Conservation (phyloP, 2,888 invertebrate genomes). For the Dicroscelio sp. region DNA sequence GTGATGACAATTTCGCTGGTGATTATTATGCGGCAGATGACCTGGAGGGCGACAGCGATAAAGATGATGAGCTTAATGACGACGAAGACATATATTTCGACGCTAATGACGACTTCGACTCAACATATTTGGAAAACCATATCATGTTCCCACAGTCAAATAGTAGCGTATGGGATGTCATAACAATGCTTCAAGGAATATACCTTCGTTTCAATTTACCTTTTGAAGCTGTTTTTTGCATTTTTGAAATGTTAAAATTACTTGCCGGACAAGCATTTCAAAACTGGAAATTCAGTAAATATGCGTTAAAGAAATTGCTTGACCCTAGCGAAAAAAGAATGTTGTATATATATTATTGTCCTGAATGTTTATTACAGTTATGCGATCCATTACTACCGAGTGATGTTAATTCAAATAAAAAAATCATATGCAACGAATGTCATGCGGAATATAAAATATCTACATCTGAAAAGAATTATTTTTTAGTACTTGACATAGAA, state of each 20-base stretch:
- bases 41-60: too few species aligned
- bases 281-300: conserved; percentile 32
- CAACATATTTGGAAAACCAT: not conserved
- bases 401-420: conserved; percentile 1
- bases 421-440: not conserved
- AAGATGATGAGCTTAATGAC: too few species aligned
- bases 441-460: not conserved
- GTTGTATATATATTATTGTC: conserved; percentile 8
- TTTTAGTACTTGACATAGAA: conserved; percentile 15
- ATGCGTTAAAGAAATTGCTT: conserved; percentile 9
- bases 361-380: conserved; percentile 1
- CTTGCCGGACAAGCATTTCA: not conserved
- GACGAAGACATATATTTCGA: not conserved
- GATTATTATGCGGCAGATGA: too few species aligned
- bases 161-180: not conserved
- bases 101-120: not conserved
- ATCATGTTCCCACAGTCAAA: conserved; percentile 28
- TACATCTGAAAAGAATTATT: conserved; percentile 9
- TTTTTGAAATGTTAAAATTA: conserved; percentile 21
- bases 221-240: not conserved
- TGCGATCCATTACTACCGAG: not conserved
- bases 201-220: conserved; percentile 14
- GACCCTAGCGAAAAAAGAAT: not conserved
- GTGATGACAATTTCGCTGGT: too few species aligned
- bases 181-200: conserved; percentile 9